Evolutionary conservation across 2,797 vertebrate genomes (phyloP).

Genomic region (Decapterus maruadsi): DNA sequence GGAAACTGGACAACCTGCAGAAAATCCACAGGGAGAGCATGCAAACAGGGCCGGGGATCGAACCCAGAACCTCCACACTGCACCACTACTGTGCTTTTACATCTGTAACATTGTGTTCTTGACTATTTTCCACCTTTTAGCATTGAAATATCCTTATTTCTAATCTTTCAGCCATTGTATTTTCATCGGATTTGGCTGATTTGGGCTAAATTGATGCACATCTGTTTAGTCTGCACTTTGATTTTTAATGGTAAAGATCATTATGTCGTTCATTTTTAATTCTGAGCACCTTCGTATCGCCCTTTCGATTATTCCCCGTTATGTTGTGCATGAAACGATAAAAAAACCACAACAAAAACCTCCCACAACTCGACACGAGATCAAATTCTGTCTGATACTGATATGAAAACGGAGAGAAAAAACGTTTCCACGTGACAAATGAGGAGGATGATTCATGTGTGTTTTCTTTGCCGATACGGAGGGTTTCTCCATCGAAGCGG

Average conservation of each 20-base stretch:
- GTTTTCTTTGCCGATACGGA: constrained; percentile 50
- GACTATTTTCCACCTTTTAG: not conserved
- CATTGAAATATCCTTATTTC: not conserved
- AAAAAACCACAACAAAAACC: not conserved
- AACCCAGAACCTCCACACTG: too few species aligned
- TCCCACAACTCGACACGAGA: not conserved
- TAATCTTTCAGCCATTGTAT: not conserved
- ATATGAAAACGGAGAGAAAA: constrained; percentile 5
- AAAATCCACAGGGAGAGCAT: too few species aligned
- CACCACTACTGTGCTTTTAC: too few species aligned
- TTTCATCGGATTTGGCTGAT: too few species aligned
- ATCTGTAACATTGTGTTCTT: too few species aligned
- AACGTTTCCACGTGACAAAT: constrained; percentile 25
- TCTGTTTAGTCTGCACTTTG: too few species aligned
- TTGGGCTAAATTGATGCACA: too few species aligned
- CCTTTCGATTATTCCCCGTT: constrained; percentile 6
- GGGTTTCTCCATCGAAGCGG: constrained; percentile 21
- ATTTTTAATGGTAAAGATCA: too few species aligned
- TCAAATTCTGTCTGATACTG: not conserved
- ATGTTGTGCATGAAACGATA: not conserved
- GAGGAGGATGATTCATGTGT: constrained; percentile 15
- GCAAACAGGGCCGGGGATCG: too few species aligned
- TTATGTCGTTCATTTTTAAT: too few species aligned
- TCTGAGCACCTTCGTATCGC: not conserved
- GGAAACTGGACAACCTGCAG: too few species aligned